Conservation (phyloP, 2,113 vertebrate genomes). For the Daubentonia madagascariensis region DNA sequence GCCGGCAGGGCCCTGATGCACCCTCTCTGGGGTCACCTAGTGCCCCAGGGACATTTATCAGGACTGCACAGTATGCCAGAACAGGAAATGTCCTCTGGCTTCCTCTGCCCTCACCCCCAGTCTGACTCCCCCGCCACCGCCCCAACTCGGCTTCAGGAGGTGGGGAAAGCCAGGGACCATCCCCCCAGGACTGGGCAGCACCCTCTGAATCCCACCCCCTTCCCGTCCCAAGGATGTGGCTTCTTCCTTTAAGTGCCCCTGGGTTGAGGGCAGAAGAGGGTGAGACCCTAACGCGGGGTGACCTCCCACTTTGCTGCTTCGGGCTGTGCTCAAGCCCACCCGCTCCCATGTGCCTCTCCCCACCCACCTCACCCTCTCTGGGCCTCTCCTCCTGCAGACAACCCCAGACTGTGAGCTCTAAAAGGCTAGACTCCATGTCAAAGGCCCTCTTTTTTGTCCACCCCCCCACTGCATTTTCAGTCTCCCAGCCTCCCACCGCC, state of each 20-base stretch:
- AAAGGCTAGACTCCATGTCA: background rate
- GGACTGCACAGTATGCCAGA: slow-evolving; percentile 29
- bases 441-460: background rate
- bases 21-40: background rate
- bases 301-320: background rate
- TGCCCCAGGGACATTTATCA: slow-evolving; percentile 68
- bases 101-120: slow-evolving; percentile 67
- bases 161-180: background rate
- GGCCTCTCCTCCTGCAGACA: background rate
- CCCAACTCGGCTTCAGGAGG: background rate
- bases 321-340: background rate
- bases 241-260: background rate
- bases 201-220: background rate
- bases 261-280: background rate
- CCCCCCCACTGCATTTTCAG: background rate
- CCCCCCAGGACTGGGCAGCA: background rate
- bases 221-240: background rate
- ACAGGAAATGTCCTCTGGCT: slow-evolving; percentile 73
- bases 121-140: background rate
- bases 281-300: background rate
- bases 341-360: background rate
- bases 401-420: background rate
- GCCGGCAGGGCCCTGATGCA: background rate
- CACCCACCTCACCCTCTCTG: background rate
- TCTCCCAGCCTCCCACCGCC: background rate